Evolutionary conservation across 2,797 vertebrate species (phyloP), one percentile per base, ranked within the genome.

Genomic region (Microhierax caerulescens): DNA sequence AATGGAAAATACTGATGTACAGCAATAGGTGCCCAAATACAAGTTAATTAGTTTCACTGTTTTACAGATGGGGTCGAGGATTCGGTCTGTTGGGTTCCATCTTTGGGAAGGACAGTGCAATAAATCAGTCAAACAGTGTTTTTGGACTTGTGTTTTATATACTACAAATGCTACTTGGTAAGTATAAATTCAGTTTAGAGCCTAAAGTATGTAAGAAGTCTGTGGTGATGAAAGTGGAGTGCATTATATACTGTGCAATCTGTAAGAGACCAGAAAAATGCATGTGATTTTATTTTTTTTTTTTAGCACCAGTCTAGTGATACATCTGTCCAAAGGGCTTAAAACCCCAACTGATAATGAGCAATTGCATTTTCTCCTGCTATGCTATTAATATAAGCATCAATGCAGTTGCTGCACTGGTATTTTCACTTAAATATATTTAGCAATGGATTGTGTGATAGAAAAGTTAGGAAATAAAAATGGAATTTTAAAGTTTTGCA

Each of bases 111-210:
- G 98, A 99, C 98, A 99, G 99, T 97, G 99, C 98, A 98, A 98
- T 99, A 99, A 99, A 99, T 98, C 99, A 99, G 98, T 99, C 99
- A 98, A 99, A 99, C 99, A 99, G 99, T 98, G 98, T 99, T 98
- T 99, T 99, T 92, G 99, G 99, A 98, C 98, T 99, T 84, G 98
- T 98, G 98, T 99, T 99, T 99, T 99, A 99, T 99, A 99, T 99
- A 97, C 99, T 99, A 98, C 99, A 99, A 98, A 99, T 99, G 98
- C 98, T 99, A 96, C 98, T 99, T 97, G 99, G 99, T 99, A 98
- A 99, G 99, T 98, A 96, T 85, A 78, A 75, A 80, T 77, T 92
- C 61, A 22, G 2, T 53, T 83, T 47, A 25, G 30, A 86, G 47
- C 47, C 67, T 90, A 19, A 81, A 37, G 23, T 67, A 3, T 19